Conservation (phyloP, 2,113 vertebrate species). For the Antechinus flavipes region DNA sequence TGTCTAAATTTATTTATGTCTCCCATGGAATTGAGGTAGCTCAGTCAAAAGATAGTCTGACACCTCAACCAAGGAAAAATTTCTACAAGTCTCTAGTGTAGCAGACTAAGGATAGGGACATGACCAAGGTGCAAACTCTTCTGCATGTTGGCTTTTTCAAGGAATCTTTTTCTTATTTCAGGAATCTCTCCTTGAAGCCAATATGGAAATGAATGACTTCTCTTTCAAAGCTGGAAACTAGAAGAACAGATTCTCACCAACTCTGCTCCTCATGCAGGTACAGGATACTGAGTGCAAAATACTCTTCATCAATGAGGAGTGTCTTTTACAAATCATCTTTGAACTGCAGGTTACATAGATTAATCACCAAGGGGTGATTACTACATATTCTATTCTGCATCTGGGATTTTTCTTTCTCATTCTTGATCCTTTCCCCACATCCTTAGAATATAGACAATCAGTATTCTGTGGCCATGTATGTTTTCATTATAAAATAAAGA, state of each 20-base stretch:
- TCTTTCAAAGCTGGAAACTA: not conserved
- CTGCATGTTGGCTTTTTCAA: not conserved
- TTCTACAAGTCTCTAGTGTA: not conserved
- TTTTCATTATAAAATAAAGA: not conserved
- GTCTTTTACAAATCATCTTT: not conserved
- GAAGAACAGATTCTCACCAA: not conserved
- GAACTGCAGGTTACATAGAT: not conserved
- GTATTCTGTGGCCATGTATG: not conserved
- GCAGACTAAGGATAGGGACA: not conserved
- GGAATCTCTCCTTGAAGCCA: not conserved
- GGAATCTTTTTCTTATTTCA: not conserved
- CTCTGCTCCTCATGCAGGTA: not conserved
- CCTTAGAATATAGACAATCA: not conserved
- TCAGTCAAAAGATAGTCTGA: not conserved
- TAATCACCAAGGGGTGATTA: not conserved
- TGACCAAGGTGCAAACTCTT: not conserved
- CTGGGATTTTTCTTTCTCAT: not conserved
- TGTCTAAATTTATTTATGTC: too few relatives aligned
- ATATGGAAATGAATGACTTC: not conserved
- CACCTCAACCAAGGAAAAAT: not conserved
- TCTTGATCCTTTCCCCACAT: not conserved
- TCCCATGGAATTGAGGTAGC: not conserved
- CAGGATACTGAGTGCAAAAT: not conserved
- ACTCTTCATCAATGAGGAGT: not conserved
- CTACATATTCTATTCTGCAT: not conserved